These are phyloP conservation scores for Ecliptopera silaceata DNA, from an alignment of 2,888 invertebrate genomes.

Conservation along the genomic window DNA sequence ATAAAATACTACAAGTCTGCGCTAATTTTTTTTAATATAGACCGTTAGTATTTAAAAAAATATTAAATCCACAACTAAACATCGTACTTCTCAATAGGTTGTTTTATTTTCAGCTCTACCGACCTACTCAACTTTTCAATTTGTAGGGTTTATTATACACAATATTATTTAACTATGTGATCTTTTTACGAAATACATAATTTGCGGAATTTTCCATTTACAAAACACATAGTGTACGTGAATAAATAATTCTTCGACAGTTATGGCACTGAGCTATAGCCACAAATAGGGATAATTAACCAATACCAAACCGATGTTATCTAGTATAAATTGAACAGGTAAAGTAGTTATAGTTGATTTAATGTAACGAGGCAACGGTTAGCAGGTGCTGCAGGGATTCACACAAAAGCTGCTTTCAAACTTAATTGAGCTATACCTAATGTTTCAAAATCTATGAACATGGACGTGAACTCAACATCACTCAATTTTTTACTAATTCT, in stretches of 20 bases:
- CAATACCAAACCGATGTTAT: slow-evolving; percentile 13
- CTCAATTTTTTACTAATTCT: no score
- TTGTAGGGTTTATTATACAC: no score
- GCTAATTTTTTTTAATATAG: no score
- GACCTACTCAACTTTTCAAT: no score
- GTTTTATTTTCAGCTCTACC: no score
- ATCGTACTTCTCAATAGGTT: no score
- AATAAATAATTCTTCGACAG: background rate
- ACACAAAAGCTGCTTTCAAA: slow-evolving; percentile 3
- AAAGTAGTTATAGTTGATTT: slow-evolving; percentile 4
- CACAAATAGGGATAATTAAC: background rate
- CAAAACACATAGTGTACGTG: background rate
- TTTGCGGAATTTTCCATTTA: background rate
- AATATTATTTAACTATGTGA: no score
- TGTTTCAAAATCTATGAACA: background rate
- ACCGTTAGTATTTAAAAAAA: no score
- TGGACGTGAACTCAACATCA: no score
- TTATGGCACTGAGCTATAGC: background rate
- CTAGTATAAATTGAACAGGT: slow-evolving; percentile 2
- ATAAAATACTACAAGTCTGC: no score
- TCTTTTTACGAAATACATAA: no score
- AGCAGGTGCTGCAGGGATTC: slow-evolving; percentile 3
- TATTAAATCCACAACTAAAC: no score
- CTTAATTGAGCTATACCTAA: background rate
- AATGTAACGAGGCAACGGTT: slow-evolving; percentile 1